Evolutionary conservation across 1,140 invertebrate genomes (phyloP).

Genomic region (Aphis gossypii): DNA sequence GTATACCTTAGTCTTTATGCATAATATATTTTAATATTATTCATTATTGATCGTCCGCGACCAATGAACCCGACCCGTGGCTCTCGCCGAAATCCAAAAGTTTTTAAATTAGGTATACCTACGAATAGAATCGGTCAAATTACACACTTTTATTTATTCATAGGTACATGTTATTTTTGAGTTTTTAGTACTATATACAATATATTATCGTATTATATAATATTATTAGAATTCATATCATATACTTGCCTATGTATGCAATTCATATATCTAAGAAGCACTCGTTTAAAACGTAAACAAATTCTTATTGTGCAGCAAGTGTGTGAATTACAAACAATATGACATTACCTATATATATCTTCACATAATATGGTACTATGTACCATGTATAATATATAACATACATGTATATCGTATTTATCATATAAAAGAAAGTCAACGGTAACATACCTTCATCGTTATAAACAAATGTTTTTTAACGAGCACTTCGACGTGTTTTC

Average conservation of each 20-base stretch:
- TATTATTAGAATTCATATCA: no score
- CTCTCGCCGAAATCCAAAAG: neutral
- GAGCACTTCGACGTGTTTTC: neutral
- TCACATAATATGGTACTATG: neutral
- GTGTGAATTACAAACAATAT: neutral
- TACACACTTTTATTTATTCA: neutral
- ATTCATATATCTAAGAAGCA: neutral
- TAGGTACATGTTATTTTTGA: neutral
- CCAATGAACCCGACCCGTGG: neutral
- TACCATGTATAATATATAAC: no score
- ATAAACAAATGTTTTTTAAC: slow-evolving; percentile 12
- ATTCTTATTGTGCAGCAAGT: no score
- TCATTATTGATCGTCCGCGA: neutral
- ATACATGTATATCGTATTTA: neutral
- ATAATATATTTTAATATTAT: slow-evolving; percentile 5
- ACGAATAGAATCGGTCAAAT: neutral
- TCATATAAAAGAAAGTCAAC: neutral
- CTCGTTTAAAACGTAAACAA: neutral
- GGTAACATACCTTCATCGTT: neutral
- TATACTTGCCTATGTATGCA: neutral
- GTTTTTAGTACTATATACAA: neutral
- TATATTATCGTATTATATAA: no score
- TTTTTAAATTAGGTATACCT: neutral
- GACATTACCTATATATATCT: neutral
- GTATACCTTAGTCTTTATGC: neutral